Evolutionary conservation across 2,113 vertebrate species (phyloP).

Genomic region (Phyllostomus hastatus): DNA sequence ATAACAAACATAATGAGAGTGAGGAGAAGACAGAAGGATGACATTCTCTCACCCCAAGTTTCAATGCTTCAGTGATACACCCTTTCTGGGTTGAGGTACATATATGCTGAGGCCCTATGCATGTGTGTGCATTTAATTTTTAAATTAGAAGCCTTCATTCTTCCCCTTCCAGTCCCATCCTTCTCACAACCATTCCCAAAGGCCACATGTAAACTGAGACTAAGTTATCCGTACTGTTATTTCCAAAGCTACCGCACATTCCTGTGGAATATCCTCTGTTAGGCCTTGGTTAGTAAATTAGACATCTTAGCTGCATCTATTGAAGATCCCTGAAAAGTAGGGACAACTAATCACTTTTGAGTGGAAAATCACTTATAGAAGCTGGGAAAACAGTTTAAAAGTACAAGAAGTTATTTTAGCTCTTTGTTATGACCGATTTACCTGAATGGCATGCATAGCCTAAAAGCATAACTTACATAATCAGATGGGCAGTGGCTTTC

Average conservation of each 20-base stretch:
- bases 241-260: background rate
- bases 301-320: background rate
- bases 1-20: background rate
- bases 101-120: accelerated
- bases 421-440: background rate
- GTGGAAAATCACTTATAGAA: background rate
- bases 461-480: background rate
- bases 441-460: background rate
- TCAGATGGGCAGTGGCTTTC: background rate
- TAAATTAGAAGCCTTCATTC: background rate
- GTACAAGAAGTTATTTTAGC: background rate
- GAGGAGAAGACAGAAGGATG: background rate
- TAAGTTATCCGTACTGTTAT: background rate
- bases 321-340: background rate
- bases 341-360: background rate
- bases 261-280: background rate
- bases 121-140: background rate
- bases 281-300: background rate
- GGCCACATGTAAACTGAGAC: background rate
- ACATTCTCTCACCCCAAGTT: background rate
- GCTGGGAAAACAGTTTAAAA: background rate
- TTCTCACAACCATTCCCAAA: background rate
- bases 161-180: background rate
- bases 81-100: background rate
- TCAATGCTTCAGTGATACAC: background rate